Evolutionary conservation across 2,888 invertebrate species (phyloP), one percentile per base, ranked within the genome.

Genomic region (Arge pagana): DNA sequence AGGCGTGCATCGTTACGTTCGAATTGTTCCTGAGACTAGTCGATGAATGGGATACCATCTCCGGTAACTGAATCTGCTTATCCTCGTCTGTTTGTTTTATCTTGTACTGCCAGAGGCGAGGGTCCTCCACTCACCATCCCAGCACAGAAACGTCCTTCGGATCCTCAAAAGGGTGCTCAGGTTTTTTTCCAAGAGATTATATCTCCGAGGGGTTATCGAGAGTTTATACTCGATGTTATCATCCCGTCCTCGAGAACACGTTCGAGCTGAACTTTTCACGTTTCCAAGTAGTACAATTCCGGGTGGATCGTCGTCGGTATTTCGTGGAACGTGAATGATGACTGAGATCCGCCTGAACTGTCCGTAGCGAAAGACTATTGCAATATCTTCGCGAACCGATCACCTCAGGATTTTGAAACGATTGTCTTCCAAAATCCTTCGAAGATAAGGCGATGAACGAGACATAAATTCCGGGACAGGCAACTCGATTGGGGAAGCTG

Each of bases 1-100:
- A 62, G 57, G 45, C 49, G 52, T 48, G 50, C 62, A 57, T 64
- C 63, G 65, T 68, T 67, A 68, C 64, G 58, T 61, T 57, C 57
- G 61, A 70, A 66, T 67, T 61, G 57, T 62, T 59, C 54, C 50
- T 42, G 55, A 51, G 56, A 52, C 53, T 50, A 53, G 56, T 58
- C 58, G 50, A 56, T 51, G 56, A 61, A 56, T 50, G 56, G 42
- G 39, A 31, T 19, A 50, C 51, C 56, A 50, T 57, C 53, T 56
- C 57, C 15, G 56, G 65, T 65, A 64, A 70, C 66, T 60, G 64
- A 63, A 62, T 62, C 62, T 62, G 68, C 70, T 71, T 70, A 68
- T 65, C 63, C 62, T 63, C 61, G 61, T 64, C 60, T 48, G 54
- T 55, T 40, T 52, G 52, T 55, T 42, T 50, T 50, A 50, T 50